These are phyloP conservation scores for Clarias laeviceps DNA, from an alignment of 2,797 vertebrate species.

Conservation along the genomic window DNA sequence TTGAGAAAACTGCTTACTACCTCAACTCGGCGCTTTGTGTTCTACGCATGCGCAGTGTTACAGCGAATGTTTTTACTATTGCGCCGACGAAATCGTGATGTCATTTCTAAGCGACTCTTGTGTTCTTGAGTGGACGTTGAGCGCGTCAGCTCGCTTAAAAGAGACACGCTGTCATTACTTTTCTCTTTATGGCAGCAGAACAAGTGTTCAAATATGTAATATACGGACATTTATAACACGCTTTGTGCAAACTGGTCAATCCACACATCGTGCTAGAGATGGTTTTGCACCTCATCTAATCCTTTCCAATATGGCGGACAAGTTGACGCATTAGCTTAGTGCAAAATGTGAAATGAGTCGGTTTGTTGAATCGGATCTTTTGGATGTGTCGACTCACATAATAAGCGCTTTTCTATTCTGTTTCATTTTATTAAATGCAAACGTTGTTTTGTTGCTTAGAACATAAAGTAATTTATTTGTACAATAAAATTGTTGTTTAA, in stretches of 20 bases:
- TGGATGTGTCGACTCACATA: not conserved
- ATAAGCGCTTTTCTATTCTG: not conserved
- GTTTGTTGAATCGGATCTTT: not conserved
- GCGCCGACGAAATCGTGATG: not conserved
- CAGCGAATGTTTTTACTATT: not conserved
- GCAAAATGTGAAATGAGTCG: not conserved
- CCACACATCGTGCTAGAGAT: not conserved
- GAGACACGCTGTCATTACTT: not conserved
- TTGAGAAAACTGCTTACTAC: too few relatives aligned
- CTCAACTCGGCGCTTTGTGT: too few relatives aligned
- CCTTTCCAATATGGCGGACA: not conserved
- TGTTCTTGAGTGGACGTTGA: not conserved
- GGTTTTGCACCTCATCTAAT: too few relatives aligned
- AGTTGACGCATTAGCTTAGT: not conserved
- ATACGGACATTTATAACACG: not conserved
- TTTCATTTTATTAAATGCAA: not conserved
- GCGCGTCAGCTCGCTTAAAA: not conserved
- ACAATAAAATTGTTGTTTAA: not conserved
- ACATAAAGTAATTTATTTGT: not conserved
- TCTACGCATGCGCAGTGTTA: not conserved
- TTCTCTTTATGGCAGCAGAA: not conserved
- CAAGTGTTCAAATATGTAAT: not conserved
- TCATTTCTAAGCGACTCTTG: not conserved
- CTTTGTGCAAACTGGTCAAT: not conserved
- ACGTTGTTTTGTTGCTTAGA: not conserved